Evolutionary conservation across 2,113 vertebrate genomes (phyloP).

Genomic region (Neolamprologus hecqui): DNA sequence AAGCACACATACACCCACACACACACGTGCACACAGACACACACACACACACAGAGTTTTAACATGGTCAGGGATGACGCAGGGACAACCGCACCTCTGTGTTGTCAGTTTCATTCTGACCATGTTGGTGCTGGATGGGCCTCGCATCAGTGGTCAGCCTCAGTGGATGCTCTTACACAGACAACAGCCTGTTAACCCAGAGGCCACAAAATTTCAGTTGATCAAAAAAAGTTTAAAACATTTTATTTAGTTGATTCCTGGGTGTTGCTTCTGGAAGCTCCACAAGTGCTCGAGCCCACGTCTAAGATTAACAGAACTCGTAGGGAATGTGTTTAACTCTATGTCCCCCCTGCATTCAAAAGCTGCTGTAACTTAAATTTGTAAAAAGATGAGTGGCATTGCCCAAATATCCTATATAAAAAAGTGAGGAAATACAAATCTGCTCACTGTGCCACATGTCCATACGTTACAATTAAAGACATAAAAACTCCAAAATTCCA

Average conservation of each 20-base stretch:
- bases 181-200: not conserved
- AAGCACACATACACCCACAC: not conserved
- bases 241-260: not conserved
- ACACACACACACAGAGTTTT: not conserved
- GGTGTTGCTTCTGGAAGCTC: not conserved
- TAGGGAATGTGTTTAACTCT: not conserved
- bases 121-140: not conserved
- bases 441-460: not conserved
- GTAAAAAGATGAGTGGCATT: not conserved
- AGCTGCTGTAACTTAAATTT: not conserved
- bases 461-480: not conserved
- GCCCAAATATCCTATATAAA: not conserved
- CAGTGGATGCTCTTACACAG: not conserved
- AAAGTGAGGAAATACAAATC: not conserved
- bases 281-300: not conserved
- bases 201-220: not conserved
- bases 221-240: not conserved
- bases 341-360: not conserved
- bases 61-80: conserved; percentile 41
- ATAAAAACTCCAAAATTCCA: not conserved
- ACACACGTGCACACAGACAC: not conserved
- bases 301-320: not conserved
- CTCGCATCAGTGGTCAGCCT: not conserved
- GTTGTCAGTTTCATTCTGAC: conserved; percentile 3
- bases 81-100: conserved; percentile 3